Evolutionary conservation across 2,888 invertebrate genomes (phyloP).

Genomic region (Standfussiana lucernea): DNA sequence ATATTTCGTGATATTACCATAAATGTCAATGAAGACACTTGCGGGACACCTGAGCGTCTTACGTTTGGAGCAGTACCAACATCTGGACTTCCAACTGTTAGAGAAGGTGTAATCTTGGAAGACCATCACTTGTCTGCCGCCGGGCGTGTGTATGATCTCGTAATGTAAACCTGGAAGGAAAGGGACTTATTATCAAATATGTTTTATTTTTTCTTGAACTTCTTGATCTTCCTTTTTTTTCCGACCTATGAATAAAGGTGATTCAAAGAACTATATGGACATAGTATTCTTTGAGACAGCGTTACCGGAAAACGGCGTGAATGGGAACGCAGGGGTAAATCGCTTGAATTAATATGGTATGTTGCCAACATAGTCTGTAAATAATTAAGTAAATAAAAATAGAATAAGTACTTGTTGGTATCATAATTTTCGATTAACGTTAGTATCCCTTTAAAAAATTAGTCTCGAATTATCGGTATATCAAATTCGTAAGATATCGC

Average conservation of each 20-base stretch:
- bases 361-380: background rate
- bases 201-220: background rate
- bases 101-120: conserved; percentile 73
- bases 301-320: background rate
- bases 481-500: no score
- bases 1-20: conserved; percentile 65
- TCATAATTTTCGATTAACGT: background rate
- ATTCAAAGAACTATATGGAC: background rate
- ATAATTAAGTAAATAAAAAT: background rate
- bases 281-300: background rate
- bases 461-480: no score
- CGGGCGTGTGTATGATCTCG: conserved; percentile 46
- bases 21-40: conserved; percentile 68
- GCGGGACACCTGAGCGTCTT: conserved; percentile 70
- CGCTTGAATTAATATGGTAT: background rate
- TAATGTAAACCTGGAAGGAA: conserved; percentile 45
- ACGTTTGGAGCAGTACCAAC: conserved; percentile 76
- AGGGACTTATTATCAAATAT: background rate
- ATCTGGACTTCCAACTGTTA: conserved; percentile 72
- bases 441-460: background rate
- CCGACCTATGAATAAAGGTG: background rate
- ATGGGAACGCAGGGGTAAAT: background rate
- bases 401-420: background rate
- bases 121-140: conserved; percentile 64
- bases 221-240: background rate